Conservation (phyloP, 2,797 vertebrate genomes). For the Rhinatrema bivittatum region DNA sequence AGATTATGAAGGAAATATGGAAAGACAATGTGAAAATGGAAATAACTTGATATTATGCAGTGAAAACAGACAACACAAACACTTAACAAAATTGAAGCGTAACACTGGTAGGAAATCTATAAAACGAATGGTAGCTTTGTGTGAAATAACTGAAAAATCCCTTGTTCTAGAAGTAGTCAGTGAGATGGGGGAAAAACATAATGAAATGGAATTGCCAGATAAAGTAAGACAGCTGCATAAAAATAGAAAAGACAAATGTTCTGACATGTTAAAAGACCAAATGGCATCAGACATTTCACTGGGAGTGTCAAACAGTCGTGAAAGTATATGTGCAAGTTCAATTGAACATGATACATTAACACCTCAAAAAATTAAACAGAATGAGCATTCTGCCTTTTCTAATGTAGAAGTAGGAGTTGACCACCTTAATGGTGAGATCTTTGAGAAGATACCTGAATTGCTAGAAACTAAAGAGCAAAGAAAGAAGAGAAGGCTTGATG, state of each 20-base stretch:
- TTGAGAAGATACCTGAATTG: conserved; percentile 15
- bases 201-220: conserved; percentile 7
- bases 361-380: conserved; percentile 7
- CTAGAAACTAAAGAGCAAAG: conserved; percentile 8
- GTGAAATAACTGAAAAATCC: conserved; percentile 20
- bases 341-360: conserved; percentile 2
- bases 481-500: conserved; percentile 11
- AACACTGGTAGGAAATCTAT: conserved; percentile 24
- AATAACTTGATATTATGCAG: conserved; percentile 16
- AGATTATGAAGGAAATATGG: conserved; percentile 14
- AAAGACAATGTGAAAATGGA: conserved; percentile 16
- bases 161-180: conserved; percentile 4
- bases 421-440: conserved; percentile 8
- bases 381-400: neutral
- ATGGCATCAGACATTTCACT: conserved; percentile 13
- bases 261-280: conserved; percentile 6
- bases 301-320: conserved; percentile 17
- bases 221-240: conserved; percentile 10
- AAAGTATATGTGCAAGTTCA: neutral
- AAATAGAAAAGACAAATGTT: no score
- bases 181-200: neutral
- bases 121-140: conserved; percentile 37
- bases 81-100: conserved; percentile 8
- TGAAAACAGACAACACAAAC: conserved; percentile 25
- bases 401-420: conserved; percentile 1